phyloP scores from a whole-genome alignment of 2,888 invertebrate species.

The Coenonympha arcania region DNA sequence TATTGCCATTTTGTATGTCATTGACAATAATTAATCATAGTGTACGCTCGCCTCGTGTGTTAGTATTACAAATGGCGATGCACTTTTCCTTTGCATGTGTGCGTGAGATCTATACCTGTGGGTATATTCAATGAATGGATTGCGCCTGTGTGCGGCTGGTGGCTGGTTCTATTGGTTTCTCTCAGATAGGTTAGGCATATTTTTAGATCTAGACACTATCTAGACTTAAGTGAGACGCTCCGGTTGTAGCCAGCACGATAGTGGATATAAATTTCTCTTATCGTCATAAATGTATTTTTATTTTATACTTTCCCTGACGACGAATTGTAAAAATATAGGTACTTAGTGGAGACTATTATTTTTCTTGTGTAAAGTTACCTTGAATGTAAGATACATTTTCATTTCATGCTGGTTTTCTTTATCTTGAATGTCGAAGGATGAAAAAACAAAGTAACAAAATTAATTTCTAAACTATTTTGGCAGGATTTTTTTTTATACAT shows the following conservation, averaged over 20 bases:
- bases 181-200: conserved; percentile 26
- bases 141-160: conserved; percentile 42
- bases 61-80: conserved; percentile 37
- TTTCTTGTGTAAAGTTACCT: no score
- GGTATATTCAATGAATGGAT: conserved; percentile 60
- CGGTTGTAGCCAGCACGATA: background rate
- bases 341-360: background rate
- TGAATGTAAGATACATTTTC: no score
- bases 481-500: no score
- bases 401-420: no score
- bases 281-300: background rate
- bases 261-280: conserved; percentile 3
- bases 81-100: conserved; percentile 33
- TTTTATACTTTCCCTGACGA: background rate
- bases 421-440: no score
- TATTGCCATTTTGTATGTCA: background rate
- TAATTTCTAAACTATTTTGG: no score
- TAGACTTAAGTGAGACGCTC: conserved; percentile 18
- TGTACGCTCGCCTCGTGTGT: conserved; percentile 42
- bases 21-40: conserved; percentile 9
- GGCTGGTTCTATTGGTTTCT: conserved; percentile 51
- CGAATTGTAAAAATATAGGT: background rate
- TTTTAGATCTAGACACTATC: conserved; percentile 26
- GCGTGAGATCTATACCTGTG: conserved; percentile 35
- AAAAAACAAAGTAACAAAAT: no score